These are phyloP conservation scores for Sitophilus oryzae DNA, from an alignment of 1,140 invertebrate genomes.

Conservation along the genomic window DNA sequence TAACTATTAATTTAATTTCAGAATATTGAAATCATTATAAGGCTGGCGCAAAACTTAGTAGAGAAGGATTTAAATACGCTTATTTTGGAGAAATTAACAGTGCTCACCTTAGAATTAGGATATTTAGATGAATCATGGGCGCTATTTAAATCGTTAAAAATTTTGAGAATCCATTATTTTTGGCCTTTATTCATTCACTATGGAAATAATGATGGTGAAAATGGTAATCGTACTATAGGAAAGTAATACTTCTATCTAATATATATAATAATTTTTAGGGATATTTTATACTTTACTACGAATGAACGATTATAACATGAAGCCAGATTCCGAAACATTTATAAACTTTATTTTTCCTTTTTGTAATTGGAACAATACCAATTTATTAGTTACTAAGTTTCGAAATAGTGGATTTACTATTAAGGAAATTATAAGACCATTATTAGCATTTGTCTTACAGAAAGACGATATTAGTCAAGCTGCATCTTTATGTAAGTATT, in stretches of 20 bases:
- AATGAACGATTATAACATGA: slow-evolving; percentile 48
- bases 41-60: slow-evolving; percentile 24
- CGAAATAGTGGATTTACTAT: slow-evolving; percentile 42
- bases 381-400: slow-evolving; percentile 48
- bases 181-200: slow-evolving; percentile 39
- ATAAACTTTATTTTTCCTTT: slow-evolving; percentile 48
- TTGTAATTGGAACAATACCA: slow-evolving; percentile 46
- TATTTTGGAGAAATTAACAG: slow-evolving; percentile 31
- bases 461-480: slow-evolving; percentile 45
- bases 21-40: slow-evolving; percentile 29
- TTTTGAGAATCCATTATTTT: slow-evolving; percentile 37
- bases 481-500: slow-evolving; percentile 45
- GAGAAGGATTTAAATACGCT: slow-evolving; percentile 25
- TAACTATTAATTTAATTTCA: slow-evolving; percentile 19
- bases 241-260: slow-evolving; percentile 1
- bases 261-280: slow-evolving; percentile 32
- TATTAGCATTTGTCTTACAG: slow-evolving; percentile 47
- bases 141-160: slow-evolving; percentile 27
- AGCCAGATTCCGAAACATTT: slow-evolving; percentile 50
- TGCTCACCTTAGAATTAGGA: slow-evolving; percentile 28
- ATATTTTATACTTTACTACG: slow-evolving; percentile 48
- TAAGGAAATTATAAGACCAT: slow-evolving; percentile 43
- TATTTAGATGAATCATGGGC: slow-evolving; percentile 27
- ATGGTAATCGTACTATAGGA: slow-evolving; percentile 20
- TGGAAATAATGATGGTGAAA: slow-evolving; percentile 28